These are phyloP conservation scores for Osmoderma eremita DNA, from an alignment of 2,888 invertebrate genomes.

Conservation along the genomic window DNA sequence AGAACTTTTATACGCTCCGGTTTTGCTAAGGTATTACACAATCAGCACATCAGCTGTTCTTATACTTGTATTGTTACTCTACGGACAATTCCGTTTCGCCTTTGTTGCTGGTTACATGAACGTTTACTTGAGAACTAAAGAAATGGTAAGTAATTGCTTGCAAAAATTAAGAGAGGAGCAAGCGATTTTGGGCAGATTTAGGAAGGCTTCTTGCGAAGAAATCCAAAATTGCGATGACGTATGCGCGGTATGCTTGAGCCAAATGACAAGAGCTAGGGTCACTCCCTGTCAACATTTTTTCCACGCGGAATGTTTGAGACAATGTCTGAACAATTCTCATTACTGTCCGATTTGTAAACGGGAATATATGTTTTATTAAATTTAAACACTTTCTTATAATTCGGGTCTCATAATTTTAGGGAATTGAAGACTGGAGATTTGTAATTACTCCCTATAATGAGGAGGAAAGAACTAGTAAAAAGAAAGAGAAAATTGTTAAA, in stretches of 20 bases:
- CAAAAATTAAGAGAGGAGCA: slow-evolving; percentile 69
- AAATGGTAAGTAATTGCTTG: slow-evolving; percentile 69
- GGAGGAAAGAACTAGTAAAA: no score
- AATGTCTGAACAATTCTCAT: slow-evolving; percentile 76
- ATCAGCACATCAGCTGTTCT: slow-evolving; percentile 69
- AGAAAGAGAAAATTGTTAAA: no score
- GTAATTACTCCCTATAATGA: no score
- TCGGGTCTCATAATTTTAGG: neutral
- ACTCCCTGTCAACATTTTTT: slow-evolving; percentile 85
- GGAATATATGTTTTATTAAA: slow-evolving; percentile 64
- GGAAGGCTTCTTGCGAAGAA: slow-evolving; percentile 74
- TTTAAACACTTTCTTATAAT: slow-evolving; percentile 2
- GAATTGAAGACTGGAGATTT: no score
- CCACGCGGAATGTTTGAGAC: slow-evolving; percentile 79
- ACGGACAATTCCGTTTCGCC: slow-evolving; percentile 70
- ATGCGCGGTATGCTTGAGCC: slow-evolving; percentile 79
- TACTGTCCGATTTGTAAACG: slow-evolving; percentile 82
- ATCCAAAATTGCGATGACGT: slow-evolving; percentile 78
- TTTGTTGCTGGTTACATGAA: slow-evolving; percentile 72
- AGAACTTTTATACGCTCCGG: slow-evolving; percentile 76
- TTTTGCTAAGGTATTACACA: slow-evolving; percentile 71
- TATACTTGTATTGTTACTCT: slow-evolving; percentile 67
- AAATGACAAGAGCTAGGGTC: slow-evolving; percentile 76
- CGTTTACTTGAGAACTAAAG: slow-evolving; percentile 73
- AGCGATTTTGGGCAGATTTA: slow-evolving; percentile 70